Conservation (phyloP, 2,888 invertebrate species). For the Steinernema hermaphroditum region DNA sequence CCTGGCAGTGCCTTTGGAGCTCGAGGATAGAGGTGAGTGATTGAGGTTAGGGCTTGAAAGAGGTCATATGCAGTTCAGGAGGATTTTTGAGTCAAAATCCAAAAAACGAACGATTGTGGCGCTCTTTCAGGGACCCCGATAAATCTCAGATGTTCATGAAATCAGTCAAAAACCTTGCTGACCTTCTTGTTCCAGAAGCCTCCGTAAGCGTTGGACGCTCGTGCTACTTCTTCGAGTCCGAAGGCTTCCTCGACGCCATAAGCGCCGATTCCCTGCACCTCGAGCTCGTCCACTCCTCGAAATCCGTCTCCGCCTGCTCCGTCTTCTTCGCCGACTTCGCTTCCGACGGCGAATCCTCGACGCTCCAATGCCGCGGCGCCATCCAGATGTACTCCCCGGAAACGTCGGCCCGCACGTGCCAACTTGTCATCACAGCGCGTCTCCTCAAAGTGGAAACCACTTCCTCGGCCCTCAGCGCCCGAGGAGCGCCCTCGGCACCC, state of each 20-base stretch:
- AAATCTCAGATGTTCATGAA: too few species aligned
- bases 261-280: neutral
- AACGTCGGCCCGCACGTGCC: neutral
- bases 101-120: too few species aligned
- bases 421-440: slow-evolving; percentile 1
- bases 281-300: neutral
- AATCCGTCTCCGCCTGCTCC: neutral
- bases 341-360: neutral
- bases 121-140: too few species aligned
- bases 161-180: too few species aligned
- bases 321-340: slow-evolving; percentile 9
- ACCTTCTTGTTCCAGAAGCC: too few species aligned
- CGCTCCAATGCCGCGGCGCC: slow-evolving; percentile 9
- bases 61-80: too few species aligned
- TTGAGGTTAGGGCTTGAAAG: too few species aligned
- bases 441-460: neutral
- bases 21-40: neutral
- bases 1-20: neutral
- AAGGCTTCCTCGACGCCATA: neutral
- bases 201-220: neutral
- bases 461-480: neutral
- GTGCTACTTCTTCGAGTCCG: neutral
- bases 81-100: too few species aligned
- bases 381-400: slow-evolving; percentile 16
- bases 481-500: neutral